Evolutionary conservation across 2,888 invertebrate genomes (phyloP), one percentile per base, ranked within the genome.

Genomic region (Dendrolimus pini): DNA sequence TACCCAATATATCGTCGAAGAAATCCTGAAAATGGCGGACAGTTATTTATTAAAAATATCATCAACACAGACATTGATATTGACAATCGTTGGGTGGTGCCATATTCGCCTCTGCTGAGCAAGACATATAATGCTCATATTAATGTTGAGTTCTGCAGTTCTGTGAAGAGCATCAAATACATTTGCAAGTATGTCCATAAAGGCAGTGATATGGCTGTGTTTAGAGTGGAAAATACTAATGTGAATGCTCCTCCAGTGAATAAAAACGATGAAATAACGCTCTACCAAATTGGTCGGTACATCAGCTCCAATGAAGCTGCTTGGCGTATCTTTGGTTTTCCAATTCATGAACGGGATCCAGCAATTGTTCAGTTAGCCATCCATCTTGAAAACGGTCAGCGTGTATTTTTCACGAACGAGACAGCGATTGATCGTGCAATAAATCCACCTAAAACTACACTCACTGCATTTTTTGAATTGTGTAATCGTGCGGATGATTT

Each of bases 121-220:
- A 60, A 61, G 52, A 62, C 58, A 55, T 61, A 14, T 56, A 62
- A 64, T 58, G 58, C 59, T 59, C 65, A 65, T 59, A 57, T 56
- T 54, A 61, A 62, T 57, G 59, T 62, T 62, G 60, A 62, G 59
- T 59, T 41, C n/a, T 56, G 53, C 53, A 56, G 56, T 52, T 56
- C 41, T 8, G 56, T 56, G 56, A 56, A 56, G 52, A 56, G 56
- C 41, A 56, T 56, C 57, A 82, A 65, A 53, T 53, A 56, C 10
- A 42, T 56, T 56, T 57, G 57, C 14, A 57, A 57, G 30, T 86
- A 84, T 66, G 71, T 83, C 2, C 72, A 70, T 58, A 82, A 82
- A 74, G 77, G 62, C 12, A 61, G 60, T 59, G 60, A 64, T 59
- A 60, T 60, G 59, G 60, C 60, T 59, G 59, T 62, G 9, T 62